phyloP scores from a whole-genome alignment of 2,113 vertebrate genomes.

The Zapornia atra region DNA sequence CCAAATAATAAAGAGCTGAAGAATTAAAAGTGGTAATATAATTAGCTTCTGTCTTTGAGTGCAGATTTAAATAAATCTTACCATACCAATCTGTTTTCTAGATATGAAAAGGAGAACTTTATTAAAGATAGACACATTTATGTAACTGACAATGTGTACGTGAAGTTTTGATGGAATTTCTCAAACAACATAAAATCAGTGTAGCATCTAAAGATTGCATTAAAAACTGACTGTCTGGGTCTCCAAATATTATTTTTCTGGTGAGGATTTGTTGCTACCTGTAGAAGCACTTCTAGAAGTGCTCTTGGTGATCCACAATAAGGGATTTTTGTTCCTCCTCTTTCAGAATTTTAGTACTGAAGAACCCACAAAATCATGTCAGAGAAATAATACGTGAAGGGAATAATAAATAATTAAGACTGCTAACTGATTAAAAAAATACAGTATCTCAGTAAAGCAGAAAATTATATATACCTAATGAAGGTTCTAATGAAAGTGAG shows the following conservation, averaged over 20 bases:
- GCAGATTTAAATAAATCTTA: background rate
- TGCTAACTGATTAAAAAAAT: background rate
- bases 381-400: background rate
- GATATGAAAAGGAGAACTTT: background rate
- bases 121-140: background rate
- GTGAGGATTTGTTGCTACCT: background rate
- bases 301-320: background rate
- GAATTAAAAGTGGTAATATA: background rate
- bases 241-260: background rate
- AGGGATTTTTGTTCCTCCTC: background rate
- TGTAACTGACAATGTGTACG: background rate
- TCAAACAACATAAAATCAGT: background rate
- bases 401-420: background rate
- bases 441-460: background rate
- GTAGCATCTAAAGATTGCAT: background rate
- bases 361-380: background rate
- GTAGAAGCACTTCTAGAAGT: background rate
- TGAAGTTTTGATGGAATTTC: background rate
- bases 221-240: background rate
- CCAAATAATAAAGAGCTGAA: background rate
- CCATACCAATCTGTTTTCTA: background rate
- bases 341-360: background rate
- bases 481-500: background rate
- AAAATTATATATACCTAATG: background rate
- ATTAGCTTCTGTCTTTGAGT: background rate